phyloP scores from a whole-genome alignment of 2,113 vertebrate species.

The Scalopus aquaticus region DNA sequence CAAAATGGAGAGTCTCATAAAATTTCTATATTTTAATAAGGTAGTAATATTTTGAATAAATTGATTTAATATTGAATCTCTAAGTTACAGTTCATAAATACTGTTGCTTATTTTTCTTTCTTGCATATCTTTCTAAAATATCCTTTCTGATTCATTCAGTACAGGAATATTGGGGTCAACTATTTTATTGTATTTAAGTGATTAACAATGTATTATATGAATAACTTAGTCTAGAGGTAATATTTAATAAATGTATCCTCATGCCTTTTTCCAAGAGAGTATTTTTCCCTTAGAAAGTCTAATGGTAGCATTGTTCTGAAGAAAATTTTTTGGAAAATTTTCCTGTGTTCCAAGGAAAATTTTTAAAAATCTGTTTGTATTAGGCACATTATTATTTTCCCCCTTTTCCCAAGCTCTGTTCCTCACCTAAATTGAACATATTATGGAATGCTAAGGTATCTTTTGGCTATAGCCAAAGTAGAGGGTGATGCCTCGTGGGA shows the following conservation, averaged over 20 bases:
- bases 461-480: background rate
- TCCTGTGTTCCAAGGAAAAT: background rate
- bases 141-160: slow-evolving; percentile 1
- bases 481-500: background rate
- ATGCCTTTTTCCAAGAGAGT: slow-evolving; percentile 22
- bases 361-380: background rate
- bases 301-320: background rate
- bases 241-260: background rate
- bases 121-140: slow-evolving; percentile 16
- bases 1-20: slow-evolving; percentile 29
- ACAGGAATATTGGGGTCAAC: background rate
- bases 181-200: slow-evolving; percentile 21
- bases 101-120: slow-evolving; percentile 25
- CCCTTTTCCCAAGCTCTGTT: background rate
- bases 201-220: slow-evolving; percentile 20
- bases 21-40: slow-evolving; percentile 29
- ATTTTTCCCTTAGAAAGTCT: slow-evolving; percentile 12
- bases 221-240: slow-evolving; percentile 16
- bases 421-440: background rate
- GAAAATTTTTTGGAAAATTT: slow-evolving; percentile 13
- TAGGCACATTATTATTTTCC: background rate
- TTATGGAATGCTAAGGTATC: background rate
- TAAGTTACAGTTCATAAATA: background rate
- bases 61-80: background rate
- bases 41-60: slow-evolving; percentile 59